Evolutionary conservation across 2,888 invertebrate species (phyloP).

Genomic region (Synergus gifuensis): DNA sequence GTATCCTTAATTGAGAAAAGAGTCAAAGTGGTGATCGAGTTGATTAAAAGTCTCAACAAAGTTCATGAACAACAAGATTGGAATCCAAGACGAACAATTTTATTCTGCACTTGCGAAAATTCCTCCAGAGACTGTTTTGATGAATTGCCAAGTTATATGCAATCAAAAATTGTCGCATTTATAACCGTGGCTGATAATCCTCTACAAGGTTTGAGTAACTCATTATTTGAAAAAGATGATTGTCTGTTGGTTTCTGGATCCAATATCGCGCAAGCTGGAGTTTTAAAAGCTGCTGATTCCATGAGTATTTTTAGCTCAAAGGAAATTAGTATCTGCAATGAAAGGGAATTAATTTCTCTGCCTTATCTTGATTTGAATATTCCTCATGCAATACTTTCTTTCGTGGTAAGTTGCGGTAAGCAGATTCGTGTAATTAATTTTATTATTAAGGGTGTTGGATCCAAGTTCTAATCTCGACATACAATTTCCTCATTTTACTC

Average conservation of each 20-base stretch:
- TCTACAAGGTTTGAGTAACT: slow-evolving; percentile 60
- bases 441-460: neutral
- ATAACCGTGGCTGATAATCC: slow-evolving; percentile 64
- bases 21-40: slow-evolving; percentile 62
- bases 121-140: slow-evolving; percentile 63
- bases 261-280: slow-evolving; percentile 67
- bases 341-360: slow-evolving; percentile 49
- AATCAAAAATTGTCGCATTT: slow-evolving; percentile 66
- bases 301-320: slow-evolving; percentile 52
- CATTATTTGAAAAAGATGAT: slow-evolving; percentile 61
- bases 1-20: slow-evolving; percentile 68
- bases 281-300: slow-evolving; percentile 61
- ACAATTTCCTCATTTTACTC: neutral
- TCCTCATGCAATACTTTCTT: slow-evolving; percentile 69
- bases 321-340: slow-evolving; percentile 47
- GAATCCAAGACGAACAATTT: slow-evolving; percentile 69
- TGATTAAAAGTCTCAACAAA: slow-evolving; percentile 64
- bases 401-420: slow-evolving; percentile 61
- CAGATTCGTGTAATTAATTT: slow-evolving; percentile 33
- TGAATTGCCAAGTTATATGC: slow-evolving; percentile 59
- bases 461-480: no score
- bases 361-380: slow-evolving; percentile 63
- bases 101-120: slow-evolving; percentile 68
- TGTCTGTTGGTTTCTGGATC: slow-evolving; percentile 68
- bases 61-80: slow-evolving; percentile 64